Evolutionary conservation across 2,888 invertebrate species (phyloP).

Genomic region (Orchesellides sinensis): DNA sequence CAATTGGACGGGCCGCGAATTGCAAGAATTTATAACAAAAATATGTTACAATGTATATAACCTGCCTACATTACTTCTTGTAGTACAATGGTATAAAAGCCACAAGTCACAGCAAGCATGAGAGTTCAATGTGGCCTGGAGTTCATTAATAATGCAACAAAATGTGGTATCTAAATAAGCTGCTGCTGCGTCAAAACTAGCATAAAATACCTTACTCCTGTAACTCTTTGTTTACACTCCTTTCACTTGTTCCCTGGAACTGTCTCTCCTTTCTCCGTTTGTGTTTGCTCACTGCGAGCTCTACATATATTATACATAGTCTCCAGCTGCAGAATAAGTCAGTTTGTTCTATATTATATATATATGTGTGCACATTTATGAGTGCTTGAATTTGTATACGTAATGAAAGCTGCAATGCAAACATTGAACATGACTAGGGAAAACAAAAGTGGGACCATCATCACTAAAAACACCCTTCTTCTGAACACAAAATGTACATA

Average conservation of each 20-base stretch:
- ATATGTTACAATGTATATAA: no score
- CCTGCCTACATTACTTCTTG: neutral
- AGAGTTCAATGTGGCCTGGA: conserved; percentile 16
- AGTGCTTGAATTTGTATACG: no score
- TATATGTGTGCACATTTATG: no score
- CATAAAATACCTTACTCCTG: conserved; percentile 25
- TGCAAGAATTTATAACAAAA: no score
- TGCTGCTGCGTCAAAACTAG: neutral
- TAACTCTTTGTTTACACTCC: conserved; percentile 1
- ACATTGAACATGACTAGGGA: neutral
- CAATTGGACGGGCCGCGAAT: no score
- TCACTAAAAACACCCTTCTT: neutral
- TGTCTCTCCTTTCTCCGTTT: neutral
- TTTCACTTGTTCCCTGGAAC: neutral
- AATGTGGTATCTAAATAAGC: conserved; percentile 20
- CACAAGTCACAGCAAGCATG: conserved; percentile 5
- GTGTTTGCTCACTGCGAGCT: neutral
- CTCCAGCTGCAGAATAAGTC: neutral
- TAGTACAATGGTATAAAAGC: conserved; percentile 5
- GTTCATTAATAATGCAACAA: conserved; percentile 30
- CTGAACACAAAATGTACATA: no score
- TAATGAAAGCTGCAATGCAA: neutral
- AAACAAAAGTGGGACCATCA: neutral
- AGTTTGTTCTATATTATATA: neutral
- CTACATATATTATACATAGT: neutral